Conservation (phyloP, 2,113 vertebrate species). For the Rutilus rutilus region DNA sequence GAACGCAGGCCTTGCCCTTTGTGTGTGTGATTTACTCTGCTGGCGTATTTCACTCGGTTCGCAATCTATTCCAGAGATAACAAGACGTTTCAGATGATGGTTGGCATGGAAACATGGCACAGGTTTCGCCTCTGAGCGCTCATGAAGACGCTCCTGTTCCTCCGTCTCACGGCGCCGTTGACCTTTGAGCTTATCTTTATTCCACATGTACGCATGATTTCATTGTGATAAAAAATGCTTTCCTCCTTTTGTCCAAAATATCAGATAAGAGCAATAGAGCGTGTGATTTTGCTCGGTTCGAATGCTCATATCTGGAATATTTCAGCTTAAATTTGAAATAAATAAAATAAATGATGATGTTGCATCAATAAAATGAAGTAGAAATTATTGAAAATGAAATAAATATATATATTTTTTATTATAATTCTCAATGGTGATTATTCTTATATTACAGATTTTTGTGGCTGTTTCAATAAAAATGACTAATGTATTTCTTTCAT, state of each 20-base stretch:
- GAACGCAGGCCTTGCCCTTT: not conserved
- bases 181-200: slow-evolving; percentile 53
- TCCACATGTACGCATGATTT: not conserved
- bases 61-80: slow-evolving; percentile 64
- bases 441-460: not conserved
- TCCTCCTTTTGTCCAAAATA: not conserved
- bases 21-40: not conserved
- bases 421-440: not conserved
- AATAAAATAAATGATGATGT: not conserved
- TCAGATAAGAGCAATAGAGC: not conserved
- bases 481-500: not conserved
- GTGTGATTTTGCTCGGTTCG: not conserved
- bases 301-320: not conserved
- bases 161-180: slow-evolving; percentile 22
- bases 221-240: slow-evolving; percentile 8
- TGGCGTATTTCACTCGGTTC: not conserved
- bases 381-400: not conserved
- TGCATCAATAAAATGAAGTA: not conserved
- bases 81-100: slow-evolving; percentile 64
- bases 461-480: not conserved
- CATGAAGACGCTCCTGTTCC: slow-evolving; percentile 35
- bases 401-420: too few relatives aligned
- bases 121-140: slow-evolving; percentile 44
- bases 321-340: not conserved
- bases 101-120: slow-evolving; percentile 75